Evolutionary conservation across 1,140 invertebrate genomes (phyloP), one percentile per base, ranked within the genome.

Genomic region (Melipona quadrifasciata): DNA sequence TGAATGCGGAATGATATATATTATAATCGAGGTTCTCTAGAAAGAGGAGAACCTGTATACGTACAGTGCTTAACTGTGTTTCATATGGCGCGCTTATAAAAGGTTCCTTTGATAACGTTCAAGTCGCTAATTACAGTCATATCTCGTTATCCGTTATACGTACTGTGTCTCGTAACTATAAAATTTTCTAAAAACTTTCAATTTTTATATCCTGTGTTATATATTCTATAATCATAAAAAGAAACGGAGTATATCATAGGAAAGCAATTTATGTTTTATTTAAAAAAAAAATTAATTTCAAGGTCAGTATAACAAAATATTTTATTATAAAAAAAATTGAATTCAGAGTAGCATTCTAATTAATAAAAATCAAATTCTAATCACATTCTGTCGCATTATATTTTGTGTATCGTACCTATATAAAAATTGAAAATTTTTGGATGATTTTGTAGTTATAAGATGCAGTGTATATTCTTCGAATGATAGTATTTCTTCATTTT

Each of bases 1-100:
- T 95, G 93, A 94, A 95, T 95, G 94, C 91, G 93, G 93, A 94
- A 94, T 94, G 90, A 82, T 82, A 67, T 53, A 55, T 68, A 67
- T 34, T 34, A 55, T 82, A 75, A 67, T 19, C 74, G n/a, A 71
- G 72, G 31, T 80, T 85, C 82, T 89, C 81, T 68, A 19, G 21
- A 57, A 89, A 70, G 64, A 72, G 24, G 77, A 87, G 87, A 78
- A 74, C 71, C 55, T 89, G 80, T 80, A 57, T 47, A 79, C 85
- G 67, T 83, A 77, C 80, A 82, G 84, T 80, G 85, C 85, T 90
- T 84, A 77, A 82, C 67, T 90, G 85, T 90, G 89, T 90, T 90
- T 90, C 89, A 87, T 87, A 80, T 87, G 61, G 61, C 31, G 64
- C 27, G 57, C 8, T 21, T 10, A 16, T 53, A 72, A 21, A 67